Percentiles rank a stretch among this genome's conserved stretches.
Evolutionary conservation across 2,888 invertebrate species (phyloP).

Genomic region (Aplocera efformata): DNA sequence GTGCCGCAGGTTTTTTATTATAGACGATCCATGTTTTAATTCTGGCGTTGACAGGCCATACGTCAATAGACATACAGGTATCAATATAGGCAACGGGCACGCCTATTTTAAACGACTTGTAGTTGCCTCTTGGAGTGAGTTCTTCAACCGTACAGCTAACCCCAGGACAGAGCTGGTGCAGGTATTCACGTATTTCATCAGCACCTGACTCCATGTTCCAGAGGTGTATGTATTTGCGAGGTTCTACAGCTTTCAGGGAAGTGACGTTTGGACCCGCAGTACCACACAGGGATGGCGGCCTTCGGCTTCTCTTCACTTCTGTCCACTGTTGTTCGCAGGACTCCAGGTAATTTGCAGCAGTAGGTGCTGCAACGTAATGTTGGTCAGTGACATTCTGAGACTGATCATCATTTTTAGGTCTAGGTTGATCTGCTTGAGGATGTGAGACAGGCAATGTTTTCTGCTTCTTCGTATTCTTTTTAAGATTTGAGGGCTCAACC

Average conservation of each 20-base stretch:
- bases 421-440: too few species aligned
- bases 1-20: too few species aligned
- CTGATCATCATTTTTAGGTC: too few species aligned
- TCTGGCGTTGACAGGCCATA: slow-evolving; percentile 24
- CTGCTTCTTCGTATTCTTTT: too few species aligned
- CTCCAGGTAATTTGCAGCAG: background rate
- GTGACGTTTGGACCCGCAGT: slow-evolving; percentile 15
- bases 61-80: slow-evolving; percentile 12
- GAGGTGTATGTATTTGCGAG: slow-evolving; percentile 21
- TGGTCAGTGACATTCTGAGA: too few species aligned
- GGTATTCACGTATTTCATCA: slow-evolving; percentile 17
- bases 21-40: slow-evolving; percentile 16
- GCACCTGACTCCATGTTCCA: slow-evolving; percentile 28
- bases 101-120: slow-evolving; percentile 26
- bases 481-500: too few species aligned
- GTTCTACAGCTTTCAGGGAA: slow-evolving; percentile 22
- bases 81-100: slow-evolving; percentile 16
- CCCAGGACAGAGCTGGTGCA: slow-evolving; percentile 15
- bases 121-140: slow-evolving; percentile 22
- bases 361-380: too few species aligned
- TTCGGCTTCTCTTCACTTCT: background rate
- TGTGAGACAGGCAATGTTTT: too few species aligned
- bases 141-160: slow-evolving; percentile 22
- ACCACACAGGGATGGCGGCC: slow-evolving; percentile 1
- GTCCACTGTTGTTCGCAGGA: background rate